Evolutionary conservation across 2,113 vertebrate genomes (phyloP).

Genomic region (Apteryx mantelli): DNA sequence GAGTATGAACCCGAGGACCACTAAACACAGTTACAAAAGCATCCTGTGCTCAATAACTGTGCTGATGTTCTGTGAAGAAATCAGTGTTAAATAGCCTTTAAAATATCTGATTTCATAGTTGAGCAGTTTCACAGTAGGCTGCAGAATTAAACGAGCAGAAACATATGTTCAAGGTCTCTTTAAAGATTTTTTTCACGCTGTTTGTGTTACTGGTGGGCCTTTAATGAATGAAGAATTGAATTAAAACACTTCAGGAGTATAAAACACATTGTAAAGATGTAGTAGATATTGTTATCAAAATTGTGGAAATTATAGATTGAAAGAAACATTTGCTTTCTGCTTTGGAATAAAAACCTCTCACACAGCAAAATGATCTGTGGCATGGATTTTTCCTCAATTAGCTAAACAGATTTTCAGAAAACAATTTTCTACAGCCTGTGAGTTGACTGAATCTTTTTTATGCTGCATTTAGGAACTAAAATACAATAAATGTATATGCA

Average conservation of each 20-base stretch:
- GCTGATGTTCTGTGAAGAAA: constrained; percentile 12
- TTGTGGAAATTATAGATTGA: background rate
- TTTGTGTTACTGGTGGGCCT: background rate
- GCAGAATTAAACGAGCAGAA: background rate
- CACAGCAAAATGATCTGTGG: background rate
- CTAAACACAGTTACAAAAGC: background rate
- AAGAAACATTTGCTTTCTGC: background rate
- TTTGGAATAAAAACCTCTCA: background rate
- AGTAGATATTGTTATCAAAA: background rate
- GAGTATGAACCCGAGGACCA: background rate
- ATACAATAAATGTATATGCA: background rate
- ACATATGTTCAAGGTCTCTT: background rate
- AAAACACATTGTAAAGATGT: background rate
- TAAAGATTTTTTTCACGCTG: background rate
- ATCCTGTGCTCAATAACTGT: background rate
- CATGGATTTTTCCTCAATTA: background rate
- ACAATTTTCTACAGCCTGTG: background rate
- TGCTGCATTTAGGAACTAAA: background rate
- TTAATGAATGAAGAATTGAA: constrained; percentile 25
- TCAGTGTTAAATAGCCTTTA: constrained; percentile 39
- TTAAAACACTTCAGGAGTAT: background rate
- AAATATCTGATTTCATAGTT: constrained; percentile 31
- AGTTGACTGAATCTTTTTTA: background rate
- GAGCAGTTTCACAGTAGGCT: constrained; percentile 18
- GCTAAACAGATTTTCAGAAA: background rate